Evolutionary conservation across 2,888 invertebrate species (phyloP).

Genomic region (Lamellibrachia columna): DNA sequence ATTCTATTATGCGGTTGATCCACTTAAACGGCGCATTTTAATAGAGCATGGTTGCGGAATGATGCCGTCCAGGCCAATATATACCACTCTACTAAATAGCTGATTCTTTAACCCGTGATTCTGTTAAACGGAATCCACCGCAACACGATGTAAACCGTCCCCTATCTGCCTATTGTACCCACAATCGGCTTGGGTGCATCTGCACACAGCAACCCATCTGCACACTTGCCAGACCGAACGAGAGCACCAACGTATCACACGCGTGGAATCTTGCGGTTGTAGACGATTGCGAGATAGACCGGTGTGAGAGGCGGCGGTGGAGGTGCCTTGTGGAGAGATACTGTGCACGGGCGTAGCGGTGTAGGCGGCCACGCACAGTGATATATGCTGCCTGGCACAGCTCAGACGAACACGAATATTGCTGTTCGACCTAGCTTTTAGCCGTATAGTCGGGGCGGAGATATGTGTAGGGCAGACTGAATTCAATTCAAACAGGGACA

Average conservation of each 20-base stretch:
- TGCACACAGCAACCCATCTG: neutral
- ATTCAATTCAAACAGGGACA: neutral
- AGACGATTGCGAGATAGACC: neutral
- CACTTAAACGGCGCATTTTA: too few species aligned
- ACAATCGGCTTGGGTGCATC: neutral
- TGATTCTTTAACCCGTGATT: too few species aligned
- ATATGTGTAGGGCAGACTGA: neutral
- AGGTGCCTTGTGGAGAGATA: neutral
- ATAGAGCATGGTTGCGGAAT: too few species aligned
- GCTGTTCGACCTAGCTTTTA: neutral
- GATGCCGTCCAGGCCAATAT: too few species aligned
- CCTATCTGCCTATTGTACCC: neutral
- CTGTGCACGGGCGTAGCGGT: neutral
- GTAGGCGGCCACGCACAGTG: neutral
- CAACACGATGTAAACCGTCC: neutral
- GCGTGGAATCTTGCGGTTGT: neutral
- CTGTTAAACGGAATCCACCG: too few species aligned
- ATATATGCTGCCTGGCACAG: neutral
- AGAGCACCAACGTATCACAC: neutral
- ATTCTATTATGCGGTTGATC: too few species aligned
- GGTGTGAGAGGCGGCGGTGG: neutral
- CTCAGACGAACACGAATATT: neutral
- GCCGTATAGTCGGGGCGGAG: neutral
- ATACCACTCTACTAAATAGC: too few species aligned
- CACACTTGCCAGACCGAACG: neutral